Evolutionary conservation across 2,113 vertebrate species (phyloP), one percentile per base, ranked within the genome.

Genomic region (Phrynocephalus versicolor): DNA sequence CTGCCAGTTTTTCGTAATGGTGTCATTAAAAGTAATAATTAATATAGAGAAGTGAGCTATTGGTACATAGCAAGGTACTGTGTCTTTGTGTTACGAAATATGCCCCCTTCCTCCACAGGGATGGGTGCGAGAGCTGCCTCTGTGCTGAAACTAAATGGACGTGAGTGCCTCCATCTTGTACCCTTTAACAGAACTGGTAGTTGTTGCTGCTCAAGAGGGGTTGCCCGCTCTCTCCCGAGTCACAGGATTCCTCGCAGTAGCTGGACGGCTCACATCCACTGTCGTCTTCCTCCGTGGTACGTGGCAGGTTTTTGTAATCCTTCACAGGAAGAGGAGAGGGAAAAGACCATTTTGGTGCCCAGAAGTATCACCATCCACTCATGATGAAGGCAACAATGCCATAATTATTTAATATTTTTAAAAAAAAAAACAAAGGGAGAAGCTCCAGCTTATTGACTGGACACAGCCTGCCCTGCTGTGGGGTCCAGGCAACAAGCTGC

Each of bases 131-230:
- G 35, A 60, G 58, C 76, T 30, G 30, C 27, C 39, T n/a, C 23
- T 41, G 25, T 60, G 81, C 3, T 62, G 79, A n/a, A 80, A 71
- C 67, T 57, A 65, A 19, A 69, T 75, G 72, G 55, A 78, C 72
- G 30, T 8, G 62, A 65, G 84, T 0, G 0, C 51, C 86, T 55
- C 0, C 1, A 1, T 37, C 86, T 71, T 65, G 30, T 75, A 87
- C 83, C 55, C 88, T 80, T 93, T 96, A 99, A 92, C 97, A 98
- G 94, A 99, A 98, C 97, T 99, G 98, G 64, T 99, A 99, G 95
- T 98, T 98, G 94, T 99, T 99, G 90, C 97, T 95, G 90, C 98
- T 98, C 94, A 98, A 96, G 88, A 98, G 96, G 35, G 96, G 97
- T 91, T 98, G 96, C 85, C 95, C 94, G 0, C 94, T 93, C 69